Evolutionary conservation across 2,888 invertebrate species (phyloP), one percentile per base, ranked within the genome.

Genomic region (Autographa pulchrina): DNA sequence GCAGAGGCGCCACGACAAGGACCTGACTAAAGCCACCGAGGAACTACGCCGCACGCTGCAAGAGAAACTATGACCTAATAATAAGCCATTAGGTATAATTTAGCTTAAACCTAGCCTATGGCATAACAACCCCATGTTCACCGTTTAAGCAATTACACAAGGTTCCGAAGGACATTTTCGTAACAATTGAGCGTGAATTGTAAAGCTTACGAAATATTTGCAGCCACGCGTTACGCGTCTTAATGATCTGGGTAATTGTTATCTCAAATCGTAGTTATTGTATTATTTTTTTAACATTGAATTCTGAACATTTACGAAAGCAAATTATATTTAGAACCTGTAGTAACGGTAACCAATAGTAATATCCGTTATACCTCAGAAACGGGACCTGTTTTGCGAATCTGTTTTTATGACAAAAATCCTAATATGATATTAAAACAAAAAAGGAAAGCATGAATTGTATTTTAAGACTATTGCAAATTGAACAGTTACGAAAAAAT

Each of bases 31-130:
- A 92, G 97, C 97, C 18, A 97, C 97, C 11, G 98, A 98, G 89
- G 97, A 98, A 85, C 96, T 98, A n/a, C 96, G 98, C 80, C 96
- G 97, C 87, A 97, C 97, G 64, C 93, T 98, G 62, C 97, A 98
- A 88, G 97, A 98, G 83, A 98, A 98, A 94, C 97, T 98, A 92
- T 98, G 97, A 97, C 92, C 89, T 86, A 68, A 20, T 58, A 41
- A 65, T 48, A 75, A 66, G 68, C 38, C 62, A 76, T 77, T 88
- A 88, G 86, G 83, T 80, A 82, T 88, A 86, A 83, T 84, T 85
- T 90, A 90, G 88, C 78, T 85, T 88, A 85, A 77, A 75, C 67
- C 20, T 81, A 81, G 77, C 76, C 73, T 75, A 77, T 81, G 81
- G 81, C 82, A 83, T 84, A 84, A 79, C 74, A 74, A 85, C 82